Conservation (phyloP, 2,797 vertebrate species). For the Notolabrus celidotus region DNA sequence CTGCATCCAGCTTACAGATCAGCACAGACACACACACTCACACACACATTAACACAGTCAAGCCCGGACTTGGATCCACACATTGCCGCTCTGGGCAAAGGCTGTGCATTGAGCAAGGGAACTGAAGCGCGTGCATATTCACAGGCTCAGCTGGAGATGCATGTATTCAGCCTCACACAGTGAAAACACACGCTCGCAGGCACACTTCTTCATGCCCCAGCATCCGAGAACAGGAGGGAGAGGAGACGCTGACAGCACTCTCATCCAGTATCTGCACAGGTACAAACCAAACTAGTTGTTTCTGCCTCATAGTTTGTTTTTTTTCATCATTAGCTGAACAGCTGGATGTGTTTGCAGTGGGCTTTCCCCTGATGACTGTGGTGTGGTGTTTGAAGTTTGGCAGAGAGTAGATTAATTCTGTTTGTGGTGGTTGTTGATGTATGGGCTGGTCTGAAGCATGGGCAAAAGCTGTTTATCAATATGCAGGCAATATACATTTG, state of each 20-base stretch:
- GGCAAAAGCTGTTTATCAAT: conserved; percentile 6
- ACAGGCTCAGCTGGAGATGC: conserved; percentile 56
- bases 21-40: conserved; percentile 42
- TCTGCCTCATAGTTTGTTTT: conserved; percentile 7
- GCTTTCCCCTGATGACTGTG: conserved; percentile 21
- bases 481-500: conserved; percentile 5
- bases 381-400: conserved; percentile 44
- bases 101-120: conserved; percentile 66
- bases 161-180: conserved; percentile 51
- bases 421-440: conserved; percentile 18
- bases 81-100: conserved; percentile 56
- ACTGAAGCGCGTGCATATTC: conserved; percentile 67
- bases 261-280: conserved; percentile 70
- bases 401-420: conserved; percentile 9
- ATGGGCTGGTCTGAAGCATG: conserved; percentile 22
- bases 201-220: conserved; percentile 65
- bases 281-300: conserved; percentile 63
- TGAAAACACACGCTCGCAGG: conserved; percentile 58
- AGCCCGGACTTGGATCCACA: conserved; percentile 52
- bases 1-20: conserved; percentile 78
- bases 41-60: conserved; percentile 32
- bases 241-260: conserved; percentile 54
- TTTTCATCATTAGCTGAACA: conserved; percentile 8
- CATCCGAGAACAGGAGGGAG: conserved; percentile 60
- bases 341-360: conserved; percentile 19